Evolutionary conservation across 2,797 vertebrate species (phyloP).

Genomic region (Sebastes miniatus): DNA sequence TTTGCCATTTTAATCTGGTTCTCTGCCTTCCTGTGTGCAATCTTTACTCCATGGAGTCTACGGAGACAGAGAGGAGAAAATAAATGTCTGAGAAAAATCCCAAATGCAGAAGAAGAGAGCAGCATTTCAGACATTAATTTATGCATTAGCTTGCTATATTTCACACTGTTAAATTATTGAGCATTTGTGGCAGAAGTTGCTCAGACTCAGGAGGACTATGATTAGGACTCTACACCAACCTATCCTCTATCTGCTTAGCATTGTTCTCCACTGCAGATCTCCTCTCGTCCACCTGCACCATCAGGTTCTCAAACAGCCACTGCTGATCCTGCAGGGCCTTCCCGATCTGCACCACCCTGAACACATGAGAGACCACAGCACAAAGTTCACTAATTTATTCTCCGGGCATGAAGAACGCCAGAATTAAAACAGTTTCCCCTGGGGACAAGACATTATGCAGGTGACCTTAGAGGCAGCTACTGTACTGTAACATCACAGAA

Average conservation of each 20-base stretch:
- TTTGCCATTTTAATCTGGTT: conserved; percentile 99
- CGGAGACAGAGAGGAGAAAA: conserved; percentile 54
- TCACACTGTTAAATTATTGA: conserved; percentile 17
- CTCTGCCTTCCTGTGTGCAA: conserved; percentile 94
- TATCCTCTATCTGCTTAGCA: conserved; percentile 84
- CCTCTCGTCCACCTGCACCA: conserved; percentile 83
- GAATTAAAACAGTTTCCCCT: conserved; percentile 61
- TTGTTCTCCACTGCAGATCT: conserved; percentile 82
- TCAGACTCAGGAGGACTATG: background rate
- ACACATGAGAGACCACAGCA: conserved; percentile 39
- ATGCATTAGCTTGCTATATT: conserved; percentile 26
- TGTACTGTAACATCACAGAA: conserved; percentile 64
- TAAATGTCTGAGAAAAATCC: conserved; percentile 39
- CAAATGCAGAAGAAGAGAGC: conserved; percentile 23
- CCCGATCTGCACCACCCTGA: conserved; percentile 80
- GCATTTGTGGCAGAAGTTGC: conserved; percentile 21
- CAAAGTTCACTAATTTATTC: conserved; percentile 59
- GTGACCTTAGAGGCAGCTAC: conserved; percentile 70
- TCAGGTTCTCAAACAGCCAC: conserved; percentile 84
- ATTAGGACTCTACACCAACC: conserved; percentile 65
- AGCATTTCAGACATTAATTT: conserved; percentile 22
- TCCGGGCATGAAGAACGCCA: conserved; percentile 39
- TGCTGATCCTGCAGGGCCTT: conserved; percentile 85
- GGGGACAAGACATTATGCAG: conserved; percentile 63
- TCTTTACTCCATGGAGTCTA: conserved; percentile 94